Conservation (phyloP, 1,140 invertebrate species). For the Batillaria attramentaria region DNA sequence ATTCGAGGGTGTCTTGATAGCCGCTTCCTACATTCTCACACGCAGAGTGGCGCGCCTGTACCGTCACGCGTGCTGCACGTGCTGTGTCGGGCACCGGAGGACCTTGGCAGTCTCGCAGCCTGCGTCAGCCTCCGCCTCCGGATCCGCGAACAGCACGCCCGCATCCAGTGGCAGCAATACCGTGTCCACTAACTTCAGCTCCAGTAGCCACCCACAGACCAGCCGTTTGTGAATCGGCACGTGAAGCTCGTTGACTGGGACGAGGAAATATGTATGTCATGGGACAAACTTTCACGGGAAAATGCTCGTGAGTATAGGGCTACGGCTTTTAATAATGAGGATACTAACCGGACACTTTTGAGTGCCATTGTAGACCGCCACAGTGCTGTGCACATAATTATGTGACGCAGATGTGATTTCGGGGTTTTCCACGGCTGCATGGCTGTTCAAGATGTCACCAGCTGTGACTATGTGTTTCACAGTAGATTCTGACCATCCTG, state of each 20-base stretch:
- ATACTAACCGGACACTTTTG: too few species aligned
- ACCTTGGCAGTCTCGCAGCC: too few species aligned
- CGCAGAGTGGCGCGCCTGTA: conserved; percentile 6
- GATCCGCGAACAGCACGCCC: not conserved
- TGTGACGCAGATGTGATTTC: too few species aligned
- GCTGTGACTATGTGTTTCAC: too few species aligned
- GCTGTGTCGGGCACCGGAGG: not conserved
- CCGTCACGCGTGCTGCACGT: conserved; percentile 15
- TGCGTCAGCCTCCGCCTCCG: not conserved
- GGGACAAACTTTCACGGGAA: not conserved
- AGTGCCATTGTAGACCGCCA: too few species aligned
- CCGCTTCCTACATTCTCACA: conserved; percentile 2
- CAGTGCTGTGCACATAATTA: too few species aligned
- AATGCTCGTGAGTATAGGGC: not conserved
- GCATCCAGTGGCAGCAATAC: not conserved
- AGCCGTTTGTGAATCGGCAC: not conserved
- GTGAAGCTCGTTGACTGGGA: not conserved
- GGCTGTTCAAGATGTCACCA: too few species aligned
- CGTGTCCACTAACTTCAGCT: not conserved
- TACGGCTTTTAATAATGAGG: too few species aligned
- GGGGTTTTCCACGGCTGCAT: too few species aligned
- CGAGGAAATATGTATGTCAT: not conserved
- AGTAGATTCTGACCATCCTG: too few species aligned
- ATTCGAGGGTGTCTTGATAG: conserved; percentile 11
- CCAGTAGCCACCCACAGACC: not conserved